These are phyloP conservation scores for Onychomys leucogaster DNA, from an alignment of 2,797 vertebrate genomes.

Conservation along the genomic window DNA sequence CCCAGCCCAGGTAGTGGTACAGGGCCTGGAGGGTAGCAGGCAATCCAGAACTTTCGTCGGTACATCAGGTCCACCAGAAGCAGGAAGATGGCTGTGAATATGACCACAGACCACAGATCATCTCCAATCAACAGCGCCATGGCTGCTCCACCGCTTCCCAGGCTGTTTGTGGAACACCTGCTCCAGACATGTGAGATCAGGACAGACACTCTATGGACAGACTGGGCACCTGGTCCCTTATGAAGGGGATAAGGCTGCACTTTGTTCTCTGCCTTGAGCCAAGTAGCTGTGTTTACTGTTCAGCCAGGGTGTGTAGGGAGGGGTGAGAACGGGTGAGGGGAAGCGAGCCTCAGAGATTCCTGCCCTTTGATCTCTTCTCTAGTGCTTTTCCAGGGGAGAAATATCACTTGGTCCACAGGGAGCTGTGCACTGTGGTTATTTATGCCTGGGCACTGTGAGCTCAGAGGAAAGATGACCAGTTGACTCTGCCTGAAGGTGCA, in stretches of 20 bases:
- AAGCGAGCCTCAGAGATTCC: background rate
- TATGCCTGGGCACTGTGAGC: background rate
- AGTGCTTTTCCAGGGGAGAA: background rate
- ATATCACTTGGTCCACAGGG: background rate
- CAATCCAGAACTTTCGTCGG: constrained; percentile 73
- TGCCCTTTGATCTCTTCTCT: too few species aligned
- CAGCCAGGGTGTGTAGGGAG: background rate
- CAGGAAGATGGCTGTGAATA: constrained; percentile 76
- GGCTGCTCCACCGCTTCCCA: background rate
- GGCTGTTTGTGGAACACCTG: background rate
- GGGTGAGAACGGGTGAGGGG: background rate
- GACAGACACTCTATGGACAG: fast-evolving
- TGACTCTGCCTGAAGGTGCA: background rate
- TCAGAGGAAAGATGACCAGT: background rate
- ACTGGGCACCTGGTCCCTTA: background rate
- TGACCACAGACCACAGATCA: background rate
- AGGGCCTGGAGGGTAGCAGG: constrained; percentile 82
- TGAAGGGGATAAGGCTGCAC: background rate
- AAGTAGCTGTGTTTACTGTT: background rate
- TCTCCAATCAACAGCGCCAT: constrained; percentile 70
- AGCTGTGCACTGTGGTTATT: background rate
- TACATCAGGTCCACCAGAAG: constrained; percentile 85
- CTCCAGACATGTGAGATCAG: too few species aligned
- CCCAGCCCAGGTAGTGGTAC: constrained; percentile 80
- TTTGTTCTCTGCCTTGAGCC: background rate